Conservation (phyloP, 2,888 invertebrate genomes). For the Calameuta idolon region DNA sequence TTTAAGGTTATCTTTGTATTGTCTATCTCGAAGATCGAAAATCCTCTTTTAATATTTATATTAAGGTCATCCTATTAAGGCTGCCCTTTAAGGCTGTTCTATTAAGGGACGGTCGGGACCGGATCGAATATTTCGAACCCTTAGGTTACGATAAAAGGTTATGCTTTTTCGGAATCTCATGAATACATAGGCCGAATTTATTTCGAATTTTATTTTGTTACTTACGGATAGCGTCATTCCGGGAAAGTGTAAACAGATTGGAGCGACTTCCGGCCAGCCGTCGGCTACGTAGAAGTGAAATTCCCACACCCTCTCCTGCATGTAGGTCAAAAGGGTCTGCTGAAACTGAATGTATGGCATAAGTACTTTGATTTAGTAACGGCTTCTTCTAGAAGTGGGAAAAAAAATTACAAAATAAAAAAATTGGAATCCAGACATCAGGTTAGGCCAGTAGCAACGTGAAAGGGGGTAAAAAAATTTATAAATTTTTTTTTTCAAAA, state of each 20-base stretch:
- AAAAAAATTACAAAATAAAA: too few relatives aligned
- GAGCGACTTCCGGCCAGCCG: slow-evolving; percentile 84
- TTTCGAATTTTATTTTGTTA: slow-evolving; percentile 25
- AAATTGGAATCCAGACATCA: too few relatives aligned
- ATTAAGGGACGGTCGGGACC: not conserved
- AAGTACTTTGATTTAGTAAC: not conserved
- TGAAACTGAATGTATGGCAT: slow-evolving; percentile 75
- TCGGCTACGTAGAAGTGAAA: slow-evolving; percentile 92
- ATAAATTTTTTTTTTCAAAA: not conserved
- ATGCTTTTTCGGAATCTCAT: not conserved
- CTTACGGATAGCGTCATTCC: slow-evolving; percentile 89
- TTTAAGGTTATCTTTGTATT: not conserved
- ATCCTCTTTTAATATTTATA: not conserved
- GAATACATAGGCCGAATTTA: not conserved
- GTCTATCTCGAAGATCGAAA: not conserved
- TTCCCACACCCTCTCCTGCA: slow-evolving; percentile 89
- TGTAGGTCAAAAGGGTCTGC: slow-evolving; percentile 89
- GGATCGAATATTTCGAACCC: not conserved
- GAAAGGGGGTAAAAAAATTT: not conserved
- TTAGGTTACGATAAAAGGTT: not conserved
- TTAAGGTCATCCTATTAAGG: not conserved
- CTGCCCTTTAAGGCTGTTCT: not conserved
- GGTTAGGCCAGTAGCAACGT: too few relatives aligned
- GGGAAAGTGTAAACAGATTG: slow-evolving; percentile 87
- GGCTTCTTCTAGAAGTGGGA: not conserved